These are phyloP conservation scores for Monochamus alternatus DNA, from an alignment of 2,888 invertebrate species.

Conservation along the genomic window DNA sequence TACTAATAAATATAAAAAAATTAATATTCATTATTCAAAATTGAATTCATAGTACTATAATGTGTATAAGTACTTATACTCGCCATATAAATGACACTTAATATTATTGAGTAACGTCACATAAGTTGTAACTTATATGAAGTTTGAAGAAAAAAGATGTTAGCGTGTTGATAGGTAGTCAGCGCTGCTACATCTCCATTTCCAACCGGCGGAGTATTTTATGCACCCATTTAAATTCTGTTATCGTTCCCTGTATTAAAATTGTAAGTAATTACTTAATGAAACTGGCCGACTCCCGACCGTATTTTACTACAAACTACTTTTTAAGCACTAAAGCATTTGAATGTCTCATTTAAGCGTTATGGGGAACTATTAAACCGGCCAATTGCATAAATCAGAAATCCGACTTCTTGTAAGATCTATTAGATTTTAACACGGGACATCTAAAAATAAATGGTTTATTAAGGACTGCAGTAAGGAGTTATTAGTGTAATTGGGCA, in stretches of 20 bases:
- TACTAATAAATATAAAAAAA: no score
- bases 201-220: neutral
- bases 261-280: constrained; percentile 28
- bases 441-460: constrained; percentile 42
- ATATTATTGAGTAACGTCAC: no score
- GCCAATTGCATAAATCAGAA: constrained; percentile 53
- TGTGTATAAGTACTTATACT: no score
- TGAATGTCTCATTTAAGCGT: constrained; percentile 51
- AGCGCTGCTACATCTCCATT: no score
- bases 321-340: constrained; percentile 48
- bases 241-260: constrained; percentile 18
- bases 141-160: no score
- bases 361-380: constrained; percentile 49
- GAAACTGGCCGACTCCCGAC: neutral
- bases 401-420: constrained; percentile 43
- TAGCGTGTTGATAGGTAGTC: no score
- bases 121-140: no score
- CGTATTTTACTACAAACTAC: constrained; percentile 16
- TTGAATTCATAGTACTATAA: no score
- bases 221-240: constrained; percentile 9
- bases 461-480: neutral
- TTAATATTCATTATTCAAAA: no score
- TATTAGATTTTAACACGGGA: constrained; percentile 42
- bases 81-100: no score
- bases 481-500: constrained; percentile 19